phyloP scores from a whole-genome alignment of 2,797 vertebrate genomes.

The Passerculus sandwichensis region DNA sequence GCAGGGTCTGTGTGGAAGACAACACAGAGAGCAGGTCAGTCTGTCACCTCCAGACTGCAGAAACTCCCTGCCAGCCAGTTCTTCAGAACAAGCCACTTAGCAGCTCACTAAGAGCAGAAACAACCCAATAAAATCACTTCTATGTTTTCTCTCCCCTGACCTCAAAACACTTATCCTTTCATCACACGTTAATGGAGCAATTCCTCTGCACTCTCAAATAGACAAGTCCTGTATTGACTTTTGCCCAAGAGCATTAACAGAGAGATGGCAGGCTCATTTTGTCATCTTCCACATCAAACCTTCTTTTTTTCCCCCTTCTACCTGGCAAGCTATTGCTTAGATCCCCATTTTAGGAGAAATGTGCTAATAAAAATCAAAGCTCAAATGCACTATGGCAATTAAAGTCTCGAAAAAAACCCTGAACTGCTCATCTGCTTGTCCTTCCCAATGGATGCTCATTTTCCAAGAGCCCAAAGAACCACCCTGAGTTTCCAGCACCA shows the following conservation, averaged over 20 bases:
- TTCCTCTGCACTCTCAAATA: neutral
- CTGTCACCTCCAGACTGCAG: neutral
- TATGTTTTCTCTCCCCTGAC: neutral
- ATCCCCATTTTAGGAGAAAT: neutral
- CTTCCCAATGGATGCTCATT: neutral
- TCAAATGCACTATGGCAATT: neutral
- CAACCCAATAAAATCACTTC: conserved; percentile 10
- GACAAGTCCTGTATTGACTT: neutral
- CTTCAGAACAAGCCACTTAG: neutral
- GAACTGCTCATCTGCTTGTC: neutral
- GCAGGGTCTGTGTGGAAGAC: conserved; percentile 83
- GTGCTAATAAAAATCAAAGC: neutral
- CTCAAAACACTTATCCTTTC: conserved; percentile 4
- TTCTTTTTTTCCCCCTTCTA: neutral
- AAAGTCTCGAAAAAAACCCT: accelerated
- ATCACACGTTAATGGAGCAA: neutral
- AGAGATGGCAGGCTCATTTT: neutral
- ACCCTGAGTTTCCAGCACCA: neutral
- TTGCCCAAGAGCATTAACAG: neutral
- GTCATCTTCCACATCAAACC: neutral
- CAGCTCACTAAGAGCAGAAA: conserved; percentile 8
- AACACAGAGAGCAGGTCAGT: neutral
- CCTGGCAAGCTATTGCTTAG: neutral
- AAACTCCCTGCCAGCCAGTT: neutral
- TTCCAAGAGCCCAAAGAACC: neutral